Conservation (phyloP, 2,888 invertebrate genomes). For the Neoitamus cyanurus region DNA sequence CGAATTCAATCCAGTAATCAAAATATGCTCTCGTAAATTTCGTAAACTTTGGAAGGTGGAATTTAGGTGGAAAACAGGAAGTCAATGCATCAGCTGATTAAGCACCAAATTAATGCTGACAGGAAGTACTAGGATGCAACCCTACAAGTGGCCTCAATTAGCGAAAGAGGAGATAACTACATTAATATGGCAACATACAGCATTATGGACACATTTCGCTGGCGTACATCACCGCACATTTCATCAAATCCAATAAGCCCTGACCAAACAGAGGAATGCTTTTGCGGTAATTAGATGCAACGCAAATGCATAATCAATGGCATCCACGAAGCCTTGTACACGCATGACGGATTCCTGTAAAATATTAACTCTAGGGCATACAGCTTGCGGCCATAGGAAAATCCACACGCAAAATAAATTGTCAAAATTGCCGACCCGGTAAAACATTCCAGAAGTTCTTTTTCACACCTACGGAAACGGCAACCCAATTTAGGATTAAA, state of each 20-base stretch:
- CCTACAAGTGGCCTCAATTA: neutral
- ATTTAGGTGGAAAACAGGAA: neutral
- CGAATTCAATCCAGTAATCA: neutral
- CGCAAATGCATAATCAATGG: neutral
- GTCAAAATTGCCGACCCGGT: neutral
- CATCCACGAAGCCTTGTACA: neutral
- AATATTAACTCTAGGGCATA: neutral
- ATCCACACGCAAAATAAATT: neutral
- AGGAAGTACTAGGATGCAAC: neutral
- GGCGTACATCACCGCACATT: neutral
- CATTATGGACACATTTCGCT: neutral
- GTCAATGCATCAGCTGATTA: neutral
- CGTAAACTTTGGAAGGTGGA: neutral
- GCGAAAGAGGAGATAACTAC: neutral
- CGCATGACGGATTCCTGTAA: neutral
- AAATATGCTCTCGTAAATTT: neutral
- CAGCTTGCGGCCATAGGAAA: neutral
- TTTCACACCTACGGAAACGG: slow-evolving; percentile 27
- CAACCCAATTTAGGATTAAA: slow-evolving; percentile 33
- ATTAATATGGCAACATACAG: neutral
- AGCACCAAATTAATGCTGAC: neutral
- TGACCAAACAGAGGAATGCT: neutral
- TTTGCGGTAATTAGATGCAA: slow-evolving; percentile 1
- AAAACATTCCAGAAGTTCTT: slow-evolving; percentile 4
- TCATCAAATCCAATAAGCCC: neutral